Evolutionary conservation across 2,888 invertebrate genomes (phyloP), one percentile per base, ranked within the genome.

Genomic region (Latheticus oryzae): DNA sequence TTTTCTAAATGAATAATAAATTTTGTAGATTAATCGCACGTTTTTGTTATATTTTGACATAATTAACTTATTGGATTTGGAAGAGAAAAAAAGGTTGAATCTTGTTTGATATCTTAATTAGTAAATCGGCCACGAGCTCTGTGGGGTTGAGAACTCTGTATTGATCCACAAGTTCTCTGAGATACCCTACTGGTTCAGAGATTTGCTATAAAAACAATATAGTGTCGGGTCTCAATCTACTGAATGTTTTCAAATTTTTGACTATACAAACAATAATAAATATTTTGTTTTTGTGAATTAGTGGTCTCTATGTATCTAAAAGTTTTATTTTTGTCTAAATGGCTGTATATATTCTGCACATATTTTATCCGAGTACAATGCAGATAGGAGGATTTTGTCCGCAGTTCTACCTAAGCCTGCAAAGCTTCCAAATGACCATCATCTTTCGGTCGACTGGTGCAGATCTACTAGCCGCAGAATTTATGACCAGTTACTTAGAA

Each of bases 351-450:
- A 13, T 4, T 5, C 11, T 16, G 11, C 15, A n/a, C n/a, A n/a
- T n/a, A n/a, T n/a, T n/a, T n/a, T n/a, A n/a, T n/a, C n/a, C n/a
- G n/a, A n/a, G n/a, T 23, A 40, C 30, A 23, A 51, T 51, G 51
- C 52, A 61, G 61, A 55, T 45, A 56, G 57, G 32, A 7, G 61
- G 58, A 59, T 55, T 59, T 61, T 54, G 51, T 24, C 15, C 47
- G 48, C 24, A 43, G 55, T 48, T 19, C 33, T 11, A 53, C 45
- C 56, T 53, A 64, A 67, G 66, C 62, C 67, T 62, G 66, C 67
- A 70, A 66, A 76, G 74, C 73, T 72, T 64, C 72, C 67, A 74
- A 76, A 75, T 74, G 72, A 73, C 73, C 71, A 72, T 74, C 75
- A 73, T 75, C 73, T 74, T 72, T 67, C 66, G 65, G 65, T 64